These are phyloP conservation scores for Cryptocephalus moraei DNA, from an alignment of 2,888 invertebrate species.

Conservation along the genomic window DNA sequence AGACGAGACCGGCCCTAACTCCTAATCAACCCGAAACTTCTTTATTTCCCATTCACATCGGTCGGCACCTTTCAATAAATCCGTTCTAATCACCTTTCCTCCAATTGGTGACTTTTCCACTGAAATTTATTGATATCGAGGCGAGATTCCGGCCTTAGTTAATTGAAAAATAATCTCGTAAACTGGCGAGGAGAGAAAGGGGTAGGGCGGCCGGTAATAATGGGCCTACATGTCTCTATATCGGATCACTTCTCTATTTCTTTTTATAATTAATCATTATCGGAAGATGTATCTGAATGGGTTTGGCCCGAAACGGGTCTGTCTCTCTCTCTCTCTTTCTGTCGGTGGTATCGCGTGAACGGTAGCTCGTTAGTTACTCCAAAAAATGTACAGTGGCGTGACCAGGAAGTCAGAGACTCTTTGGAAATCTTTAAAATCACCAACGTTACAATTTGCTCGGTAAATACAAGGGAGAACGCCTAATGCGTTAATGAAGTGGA, in stretches of 20 bases:
- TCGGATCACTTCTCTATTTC: conserved; percentile 25
- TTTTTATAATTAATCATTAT: conserved; percentile 27
- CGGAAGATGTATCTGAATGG: conserved; percentile 20
- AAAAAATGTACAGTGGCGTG: conserved; percentile 4
- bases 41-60: neutral
- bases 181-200: conserved; percentile 1
- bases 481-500: too few relatives aligned
- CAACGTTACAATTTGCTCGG: too few relatives aligned
- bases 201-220: conserved; percentile 3
- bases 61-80: neutral
- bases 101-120: neutral
- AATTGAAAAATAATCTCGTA: conserved; percentile 4
- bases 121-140: neutral
- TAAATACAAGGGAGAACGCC: too few relatives aligned
- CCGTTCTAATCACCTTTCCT: neutral
- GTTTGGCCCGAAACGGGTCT: conserved; percentile 9
- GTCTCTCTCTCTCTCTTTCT: too few relatives aligned
- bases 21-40: neutral
- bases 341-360: conserved; percentile 11
- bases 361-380: conserved; percentile 9
- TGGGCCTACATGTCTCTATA: conserved; percentile 16
- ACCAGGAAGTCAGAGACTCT: too few relatives aligned
- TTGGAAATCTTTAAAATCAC: too few relatives aligned
- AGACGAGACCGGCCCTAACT: too few relatives aligned
- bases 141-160: conserved; percentile 1